These are phyloP conservation scores for Spinibarbus caldwelli DNA, from an alignment of 2,797 vertebrate genomes.

Conservation along the genomic window DNA sequence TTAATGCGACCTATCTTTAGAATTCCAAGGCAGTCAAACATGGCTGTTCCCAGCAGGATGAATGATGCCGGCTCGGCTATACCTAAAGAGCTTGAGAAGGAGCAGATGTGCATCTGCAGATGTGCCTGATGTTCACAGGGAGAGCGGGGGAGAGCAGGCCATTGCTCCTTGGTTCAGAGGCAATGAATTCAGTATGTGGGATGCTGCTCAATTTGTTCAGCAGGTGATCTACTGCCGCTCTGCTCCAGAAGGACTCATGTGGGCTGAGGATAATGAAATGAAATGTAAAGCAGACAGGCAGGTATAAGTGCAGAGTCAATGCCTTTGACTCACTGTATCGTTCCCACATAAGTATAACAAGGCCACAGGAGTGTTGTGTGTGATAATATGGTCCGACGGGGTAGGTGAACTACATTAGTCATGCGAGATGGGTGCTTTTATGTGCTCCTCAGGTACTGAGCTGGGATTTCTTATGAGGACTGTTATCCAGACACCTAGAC, in stretches of 20 bases:
- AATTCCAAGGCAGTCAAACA: constrained; percentile 51
- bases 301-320: constrained; percentile 18
- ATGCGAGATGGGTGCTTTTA: constrained; percentile 56
- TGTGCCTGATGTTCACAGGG: constrained; percentile 64
- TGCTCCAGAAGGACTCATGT: constrained; percentile 51
- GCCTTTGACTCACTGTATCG: constrained; percentile 17
- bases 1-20: constrained; percentile 67
- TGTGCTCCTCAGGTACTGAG: constrained; percentile 42
- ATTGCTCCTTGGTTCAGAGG: constrained; percentile 61
- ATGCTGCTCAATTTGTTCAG: constrained; percentile 66
- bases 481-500: constrained; percentile 65
- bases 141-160: constrained; percentile 66
- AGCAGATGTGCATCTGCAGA: constrained; percentile 81
- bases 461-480: constrained; percentile 61
- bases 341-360: constrained; percentile 54
- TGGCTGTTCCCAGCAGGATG: constrained; percentile 57
- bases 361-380: constrained; percentile 51
- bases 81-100: constrained; percentile 71
- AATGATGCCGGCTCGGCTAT: constrained; percentile 69
- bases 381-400: constrained; percentile 53
- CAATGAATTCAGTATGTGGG: constrained; percentile 71
- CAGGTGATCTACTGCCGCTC: constrained; percentile 63
- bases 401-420: constrained; percentile 65
- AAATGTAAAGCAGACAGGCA: constrained; percentile 54
- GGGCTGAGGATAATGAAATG: constrained; percentile 57